Evolutionary conservation across 2,797 vertebrate species (phyloP), one percentile per base, ranked within the genome.

Genomic region (Peromyscus eremicus): DNA sequence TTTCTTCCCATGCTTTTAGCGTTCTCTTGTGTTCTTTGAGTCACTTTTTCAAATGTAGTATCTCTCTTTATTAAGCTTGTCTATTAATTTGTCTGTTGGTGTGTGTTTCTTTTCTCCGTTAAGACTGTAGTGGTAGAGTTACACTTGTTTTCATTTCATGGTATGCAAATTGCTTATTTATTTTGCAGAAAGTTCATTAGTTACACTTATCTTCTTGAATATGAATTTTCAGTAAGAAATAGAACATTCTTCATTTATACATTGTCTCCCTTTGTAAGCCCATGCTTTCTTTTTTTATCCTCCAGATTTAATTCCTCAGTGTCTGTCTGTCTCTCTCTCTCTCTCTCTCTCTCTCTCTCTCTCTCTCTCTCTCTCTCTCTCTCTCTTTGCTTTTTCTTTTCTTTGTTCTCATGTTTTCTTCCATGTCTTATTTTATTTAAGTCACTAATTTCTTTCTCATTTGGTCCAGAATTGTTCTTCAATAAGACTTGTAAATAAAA

Each of bases 1-100:
- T 85, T 96, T 96, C 96, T 84, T 93, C 91, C 88, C 93, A 93
- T 89, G 96, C 84, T 95, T 86, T 93, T 94, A 96, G 96, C 98
- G 99, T 98, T 98, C 98, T 99, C 99, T 98, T 99, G 98, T 99
- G 99, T 99, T 98, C 97, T 98, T 98, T 99, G 98, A 98, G 98
- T 99, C 98, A 98, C 98, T 97, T 98, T 98, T 98, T 95, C 97
- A 97, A 96, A 98, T 77, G 97, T 97, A 97, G 98, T 99, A 98
- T 98, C 98, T 98, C 97, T 97, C 98, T 98, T 98, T 96, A 97
- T 95, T 98, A 94, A 98, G 95, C 98, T 97, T 97, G 96, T 99
- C 98, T 98, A 96, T 98, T 97, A 97, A 98, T 98, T 98, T 97
- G 97, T 99, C 98, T 98, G 92, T 96, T 96, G 96, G 97, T 98